These are phyloP conservation scores for Cephus spinipes DNA, from an alignment of 2,888 invertebrate species.

Conservation along the genomic window DNA sequence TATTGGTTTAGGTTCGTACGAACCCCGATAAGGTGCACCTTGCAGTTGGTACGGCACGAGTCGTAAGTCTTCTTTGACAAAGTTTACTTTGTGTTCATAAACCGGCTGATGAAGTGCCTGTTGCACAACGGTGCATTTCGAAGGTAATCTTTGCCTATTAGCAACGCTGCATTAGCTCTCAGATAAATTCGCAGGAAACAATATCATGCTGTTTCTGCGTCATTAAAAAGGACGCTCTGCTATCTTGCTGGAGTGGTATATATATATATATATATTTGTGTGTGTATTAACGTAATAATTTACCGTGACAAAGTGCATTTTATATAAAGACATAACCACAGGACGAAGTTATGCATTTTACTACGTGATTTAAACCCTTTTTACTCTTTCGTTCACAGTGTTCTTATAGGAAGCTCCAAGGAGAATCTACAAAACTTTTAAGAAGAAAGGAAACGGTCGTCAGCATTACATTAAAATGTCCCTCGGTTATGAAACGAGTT, in stretches of 20 bases:
- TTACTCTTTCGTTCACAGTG: neutral
- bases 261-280: neutral
- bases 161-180: slow-evolving; percentile 9
- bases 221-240: neutral
- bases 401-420: neutral
- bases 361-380: neutral
- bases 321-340: neutral
- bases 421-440: neutral
- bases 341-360: neutral
- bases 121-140: slow-evolving; percentile 10
- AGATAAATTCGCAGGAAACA: neutral
- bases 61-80: slow-evolving; percentile 8
- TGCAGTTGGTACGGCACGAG: neutral
- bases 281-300: neutral
- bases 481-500: neutral
- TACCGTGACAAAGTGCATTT: neutral
- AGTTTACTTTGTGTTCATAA: neutral
- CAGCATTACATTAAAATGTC: neutral
- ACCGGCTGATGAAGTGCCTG: slow-evolving; percentile 4
- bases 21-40: neutral
- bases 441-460: neutral
- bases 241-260: neutral
- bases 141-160: slow-evolving; percentile 2
- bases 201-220: neutral
- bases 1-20: neutral